A percentile compares a stretch with the other conserved stretches of the same genome.
phyloP scores from a whole-genome alignment of 2,113 vertebrate species.

The Protomyctophum bolini region DNA sequence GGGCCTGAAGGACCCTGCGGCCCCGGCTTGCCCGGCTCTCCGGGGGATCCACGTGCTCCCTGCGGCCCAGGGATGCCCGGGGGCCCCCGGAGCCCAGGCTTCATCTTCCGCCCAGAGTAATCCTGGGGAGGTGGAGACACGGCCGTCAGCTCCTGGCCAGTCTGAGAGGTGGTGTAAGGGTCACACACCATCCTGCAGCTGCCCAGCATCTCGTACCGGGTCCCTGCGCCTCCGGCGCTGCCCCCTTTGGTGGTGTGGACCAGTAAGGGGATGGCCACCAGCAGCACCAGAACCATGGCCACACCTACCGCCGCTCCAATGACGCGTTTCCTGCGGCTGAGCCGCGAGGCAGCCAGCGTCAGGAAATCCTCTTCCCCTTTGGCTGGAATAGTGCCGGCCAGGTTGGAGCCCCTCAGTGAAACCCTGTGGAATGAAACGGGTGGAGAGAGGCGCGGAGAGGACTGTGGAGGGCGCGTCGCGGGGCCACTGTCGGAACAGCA shows the following conservation, averaged over 20 bases:
- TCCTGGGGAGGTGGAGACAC: constrained; percentile 84
- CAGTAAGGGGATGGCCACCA: constrained; percentile 93
- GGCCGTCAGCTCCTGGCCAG: constrained; percentile 82
- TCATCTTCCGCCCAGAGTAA: constrained; percentile 85
- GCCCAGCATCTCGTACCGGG: constrained; percentile 90
- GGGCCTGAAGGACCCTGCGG: constrained; percentile 89
- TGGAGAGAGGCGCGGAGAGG: constrained; percentile 22
- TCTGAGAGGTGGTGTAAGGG: constrained; percentile 82
- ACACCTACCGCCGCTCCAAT: constrained; percentile 92
- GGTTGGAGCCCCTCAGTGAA: constrained; percentile 64
- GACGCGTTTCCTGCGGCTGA: constrained; percentile 92
- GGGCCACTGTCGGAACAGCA: background rate
- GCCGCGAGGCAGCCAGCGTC: constrained; percentile 92
- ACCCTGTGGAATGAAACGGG: constrained; percentile 44
- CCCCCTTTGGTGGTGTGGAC: constrained; percentile 89
- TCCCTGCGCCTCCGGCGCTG: constrained; percentile 74
- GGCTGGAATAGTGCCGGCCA: constrained; percentile 88
- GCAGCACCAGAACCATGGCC: constrained; percentile 92
- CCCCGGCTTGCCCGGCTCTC: constrained; percentile 90
- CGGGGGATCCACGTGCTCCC: constrained; percentile 86
- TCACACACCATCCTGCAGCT: constrained; percentile 94
- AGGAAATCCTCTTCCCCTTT: constrained; percentile 95
- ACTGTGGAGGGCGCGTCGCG: constrained; percentile 12
- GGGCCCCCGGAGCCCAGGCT: constrained; percentile 85
- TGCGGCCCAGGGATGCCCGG: constrained; percentile 84